Percentiles rank a stretch among this genome's conserved stretches.
Conservation (phyloP, 2,797 vertebrate genomes). For the Lycodopsis pacificus region DNA sequence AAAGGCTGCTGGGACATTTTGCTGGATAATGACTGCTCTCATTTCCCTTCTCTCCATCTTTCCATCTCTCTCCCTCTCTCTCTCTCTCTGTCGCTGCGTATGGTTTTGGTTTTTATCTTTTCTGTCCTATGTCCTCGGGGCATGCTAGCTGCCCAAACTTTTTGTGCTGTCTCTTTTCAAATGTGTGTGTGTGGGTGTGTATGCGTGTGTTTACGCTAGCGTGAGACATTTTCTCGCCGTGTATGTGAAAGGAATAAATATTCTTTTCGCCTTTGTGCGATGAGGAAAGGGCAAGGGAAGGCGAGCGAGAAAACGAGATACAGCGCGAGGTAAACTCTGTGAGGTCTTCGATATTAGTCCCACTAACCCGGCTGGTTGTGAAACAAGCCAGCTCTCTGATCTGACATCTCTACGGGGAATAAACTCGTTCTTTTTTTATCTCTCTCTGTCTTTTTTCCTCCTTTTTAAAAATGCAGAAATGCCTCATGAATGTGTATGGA, state of each 20-base stretch:
- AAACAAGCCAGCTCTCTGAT: constrained; percentile 77
- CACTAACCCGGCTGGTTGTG: constrained; percentile 69
- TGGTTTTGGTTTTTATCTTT: constrained; percentile 76
- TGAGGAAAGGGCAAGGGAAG: constrained; percentile 27
- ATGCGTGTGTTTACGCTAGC: constrained; percentile 46
- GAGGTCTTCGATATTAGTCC: constrained; percentile 74
- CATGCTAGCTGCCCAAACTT: constrained; percentile 54
- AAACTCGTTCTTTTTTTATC: constrained; percentile 61
- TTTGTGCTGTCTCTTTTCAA: constrained; percentile 70
- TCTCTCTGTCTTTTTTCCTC: constrained; percentile 39
- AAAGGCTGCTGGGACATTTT: constrained; percentile 57
- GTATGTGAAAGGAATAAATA: constrained; percentile 37
- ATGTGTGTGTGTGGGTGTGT: constrained; percentile 40
- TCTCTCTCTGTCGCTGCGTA: constrained; percentile 49
- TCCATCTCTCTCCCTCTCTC: constrained; percentile 46
- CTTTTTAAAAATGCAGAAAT: constrained; percentile 76
- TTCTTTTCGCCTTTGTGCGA: constrained; percentile 36
- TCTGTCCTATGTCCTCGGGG: constrained; percentile 66
- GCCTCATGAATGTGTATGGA: constrained; percentile 82
- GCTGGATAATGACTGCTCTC: constrained; percentile 49
- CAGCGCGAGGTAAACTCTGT: constrained; percentile 62
- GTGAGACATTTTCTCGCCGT: constrained; percentile 40
- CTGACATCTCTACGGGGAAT: constrained; percentile 75
- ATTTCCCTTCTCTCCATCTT: constrained; percentile 53
- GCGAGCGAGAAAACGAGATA: constrained; percentile 31